phyloP scores from a whole-genome alignment of 2,888 invertebrate genomes.

The Machimus atricapillus region DNA sequence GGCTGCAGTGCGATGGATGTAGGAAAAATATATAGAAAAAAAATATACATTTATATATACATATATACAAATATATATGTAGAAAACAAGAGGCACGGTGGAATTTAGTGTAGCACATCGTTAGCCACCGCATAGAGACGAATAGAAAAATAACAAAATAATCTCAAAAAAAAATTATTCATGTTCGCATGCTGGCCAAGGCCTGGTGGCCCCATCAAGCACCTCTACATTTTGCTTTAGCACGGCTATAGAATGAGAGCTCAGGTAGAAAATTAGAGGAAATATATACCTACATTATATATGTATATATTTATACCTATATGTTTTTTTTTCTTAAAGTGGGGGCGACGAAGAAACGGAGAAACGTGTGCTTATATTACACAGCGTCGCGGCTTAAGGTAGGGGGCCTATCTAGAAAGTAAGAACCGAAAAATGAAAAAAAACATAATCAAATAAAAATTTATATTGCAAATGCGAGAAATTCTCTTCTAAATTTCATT shows the following conservation, averaged over 20 bases:
- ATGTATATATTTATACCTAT: too few relatives aligned
- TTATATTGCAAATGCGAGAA: background rate
- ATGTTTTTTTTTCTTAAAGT: background rate
- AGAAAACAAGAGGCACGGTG: background rate
- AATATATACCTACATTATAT: too few relatives aligned
- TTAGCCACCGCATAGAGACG: constrained; percentile 4
- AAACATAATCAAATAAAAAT: background rate
- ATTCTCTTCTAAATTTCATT: background rate
- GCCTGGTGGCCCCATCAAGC: background rate
- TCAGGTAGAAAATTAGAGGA: background rate
- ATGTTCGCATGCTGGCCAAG: background rate
- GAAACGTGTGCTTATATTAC: background rate
- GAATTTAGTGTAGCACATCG: constrained; percentile 10
- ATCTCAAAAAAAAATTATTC: background rate
- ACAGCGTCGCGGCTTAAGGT: background rate
- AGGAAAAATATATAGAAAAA: background rate
- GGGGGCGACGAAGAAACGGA: background rate
- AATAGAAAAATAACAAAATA: background rate
- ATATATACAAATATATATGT: too few relatives aligned
- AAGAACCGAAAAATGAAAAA: background rate
- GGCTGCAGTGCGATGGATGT: background rate
- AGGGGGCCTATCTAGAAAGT: background rate
- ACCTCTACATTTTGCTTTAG: background rate
- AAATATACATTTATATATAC: too few relatives aligned
- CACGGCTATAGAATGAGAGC: background rate